A percentile compares a stretch with the other conserved stretches of the same genome.
phyloP scores from a whole-genome alignment of 2,113 vertebrate species.

The Passer domesticus region DNA sequence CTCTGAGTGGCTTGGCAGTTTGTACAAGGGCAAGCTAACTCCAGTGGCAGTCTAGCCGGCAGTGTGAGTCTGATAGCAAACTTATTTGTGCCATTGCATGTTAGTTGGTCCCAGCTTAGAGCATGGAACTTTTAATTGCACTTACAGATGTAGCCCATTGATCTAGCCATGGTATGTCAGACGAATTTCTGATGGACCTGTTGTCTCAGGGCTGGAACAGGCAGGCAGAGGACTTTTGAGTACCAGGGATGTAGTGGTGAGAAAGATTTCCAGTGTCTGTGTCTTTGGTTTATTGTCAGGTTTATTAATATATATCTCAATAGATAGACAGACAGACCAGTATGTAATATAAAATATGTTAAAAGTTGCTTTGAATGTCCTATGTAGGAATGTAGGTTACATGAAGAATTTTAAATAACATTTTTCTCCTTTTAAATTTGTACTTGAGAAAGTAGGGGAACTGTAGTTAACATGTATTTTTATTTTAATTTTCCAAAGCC shows the following conservation, averaged over 20 bases:
- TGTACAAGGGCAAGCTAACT: not conserved
- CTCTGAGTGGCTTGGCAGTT: not conserved
- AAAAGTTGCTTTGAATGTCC: not conserved
- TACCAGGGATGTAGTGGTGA: not conserved
- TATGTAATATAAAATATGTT: not conserved
- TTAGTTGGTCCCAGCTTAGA: not conserved
- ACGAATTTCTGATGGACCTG: not conserved
- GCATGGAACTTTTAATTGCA: not conserved
- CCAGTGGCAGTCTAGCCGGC: not conserved
- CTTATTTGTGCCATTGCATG: not conserved
- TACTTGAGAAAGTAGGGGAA: not conserved
- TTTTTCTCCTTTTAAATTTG: not conserved
- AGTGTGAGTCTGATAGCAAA: not conserved
- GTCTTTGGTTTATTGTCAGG: not conserved
- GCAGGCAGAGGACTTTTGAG: not conserved
- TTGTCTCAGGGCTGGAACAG: not conserved
- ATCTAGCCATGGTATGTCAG: not conserved
- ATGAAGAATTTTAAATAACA: not conserved
- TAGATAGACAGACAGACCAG: not conserved
- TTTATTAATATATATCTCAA: not conserved
- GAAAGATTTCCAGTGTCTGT: not conserved
- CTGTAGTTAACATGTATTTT: not conserved
- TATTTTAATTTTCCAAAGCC: not conserved
- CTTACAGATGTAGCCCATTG: not conserved
- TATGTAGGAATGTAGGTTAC: not conserved